Evolutionary conservation across 2,797 vertebrate species (phyloP), one percentile per base, ranked within the genome.

Genomic region (Eidolon dupreanum): DNA sequence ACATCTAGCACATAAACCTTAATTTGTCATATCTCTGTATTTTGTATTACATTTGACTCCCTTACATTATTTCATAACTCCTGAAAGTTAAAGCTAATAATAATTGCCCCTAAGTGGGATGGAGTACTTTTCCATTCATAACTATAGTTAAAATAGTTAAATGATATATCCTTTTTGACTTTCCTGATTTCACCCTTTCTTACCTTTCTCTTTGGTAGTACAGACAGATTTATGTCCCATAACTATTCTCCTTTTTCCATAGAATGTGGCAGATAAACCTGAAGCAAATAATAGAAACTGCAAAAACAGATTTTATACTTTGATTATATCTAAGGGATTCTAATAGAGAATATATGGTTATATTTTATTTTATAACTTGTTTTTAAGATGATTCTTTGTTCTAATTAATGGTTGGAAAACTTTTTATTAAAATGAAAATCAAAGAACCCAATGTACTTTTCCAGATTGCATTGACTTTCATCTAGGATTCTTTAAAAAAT

Each of bases 391-490:
- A 73, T 68, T 51, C 46, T 33, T 66, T 90, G 10, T 53, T 74
- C 12, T 41, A 20, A 90, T 41, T 63, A 16, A 31, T 5, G 90
- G 8, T 36, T 91, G 20, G 51, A 68, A 92, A 49, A 95, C 3
- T n/a, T 78, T 63, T 82, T 19, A 85, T 78, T 93, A 81, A 85
- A 96, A 63, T 6, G 9, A 88, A 97, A 94, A 28, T 68, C 9
- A 8, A 59, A 78, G 65, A 84, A 61, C 36, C 8, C 36, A 41
- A 31, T 53, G 11, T 82, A 15, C 36, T 83, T 96, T 91, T 74
- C n/a, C 43, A 79, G 33, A 51, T 83, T 74, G 49, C 51, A 31
- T 8, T 41, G 31, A 79, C 15, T 77, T 94, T 82, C n/a, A 55
- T 82, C 31, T 87, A 51, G 15, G 11, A 26, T 81, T 68, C 43